These are phyloP conservation scores for Halcyon smyrnensis DNA, from an alignment of 2,797 vertebrate genomes.

Conservation along the genomic window DNA sequence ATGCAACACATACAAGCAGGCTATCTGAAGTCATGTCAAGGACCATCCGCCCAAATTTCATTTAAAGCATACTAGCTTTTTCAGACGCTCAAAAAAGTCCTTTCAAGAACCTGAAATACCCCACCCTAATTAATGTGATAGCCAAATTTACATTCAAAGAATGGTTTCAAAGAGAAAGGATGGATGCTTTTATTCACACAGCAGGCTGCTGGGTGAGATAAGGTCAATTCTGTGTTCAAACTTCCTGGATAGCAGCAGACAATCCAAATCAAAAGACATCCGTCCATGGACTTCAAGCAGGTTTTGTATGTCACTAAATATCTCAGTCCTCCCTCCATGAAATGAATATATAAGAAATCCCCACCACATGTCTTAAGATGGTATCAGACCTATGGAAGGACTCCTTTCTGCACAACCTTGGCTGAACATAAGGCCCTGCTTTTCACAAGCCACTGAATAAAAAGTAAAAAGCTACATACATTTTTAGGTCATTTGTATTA, in stretches of 20 bases:
- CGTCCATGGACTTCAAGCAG: background rate
- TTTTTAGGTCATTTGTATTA: background rate
- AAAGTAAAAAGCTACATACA: background rate
- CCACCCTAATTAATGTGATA: background rate
- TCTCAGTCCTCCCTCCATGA: background rate
- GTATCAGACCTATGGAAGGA: background rate
- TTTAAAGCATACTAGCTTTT: background rate
- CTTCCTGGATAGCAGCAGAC: background rate
- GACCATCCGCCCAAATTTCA: background rate
- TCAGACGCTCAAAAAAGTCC: background rate
- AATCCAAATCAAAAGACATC: accelerated
- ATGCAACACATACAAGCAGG: background rate
- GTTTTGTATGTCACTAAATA: background rate
- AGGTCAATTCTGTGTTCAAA: background rate
- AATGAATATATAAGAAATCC: background rate
- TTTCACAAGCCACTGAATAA: background rate
- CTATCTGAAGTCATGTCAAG: background rate
- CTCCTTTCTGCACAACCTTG: background rate
- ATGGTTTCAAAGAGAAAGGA: background rate
- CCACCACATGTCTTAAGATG: accelerated
- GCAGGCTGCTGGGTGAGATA: background rate
- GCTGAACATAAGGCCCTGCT: background rate
- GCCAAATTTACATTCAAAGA: background rate
- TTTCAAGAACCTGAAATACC: background rate
- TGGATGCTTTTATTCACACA: background rate